Conservation (phyloP, 2,888 invertebrate species). For the Drosophila atroscutellata region DNA sequence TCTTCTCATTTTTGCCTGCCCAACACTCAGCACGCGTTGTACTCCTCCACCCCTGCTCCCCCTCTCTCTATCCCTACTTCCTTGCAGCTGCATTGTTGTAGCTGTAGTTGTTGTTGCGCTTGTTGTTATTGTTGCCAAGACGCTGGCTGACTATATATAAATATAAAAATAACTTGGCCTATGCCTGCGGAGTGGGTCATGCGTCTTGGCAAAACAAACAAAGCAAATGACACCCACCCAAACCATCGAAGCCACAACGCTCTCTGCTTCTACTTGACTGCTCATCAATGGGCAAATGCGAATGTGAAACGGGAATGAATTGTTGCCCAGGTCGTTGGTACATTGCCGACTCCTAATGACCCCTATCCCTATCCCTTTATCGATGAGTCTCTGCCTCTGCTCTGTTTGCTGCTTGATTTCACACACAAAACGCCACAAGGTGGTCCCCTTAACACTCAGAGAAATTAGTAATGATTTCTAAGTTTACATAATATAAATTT, state of each 20-base stretch:
- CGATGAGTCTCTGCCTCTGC: conserved; percentile 28
- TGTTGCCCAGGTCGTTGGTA: conserved; percentile 8
- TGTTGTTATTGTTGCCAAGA: conserved; percentile 60
- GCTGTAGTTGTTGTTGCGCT: conserved; percentile 16
- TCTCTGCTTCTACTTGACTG: conserved; percentile 74
- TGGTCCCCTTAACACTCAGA: conserved; percentile 43
- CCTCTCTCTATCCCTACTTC: background rate
- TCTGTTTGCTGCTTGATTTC: conserved; percentile 55
- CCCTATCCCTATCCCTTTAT: conserved; percentile 57
- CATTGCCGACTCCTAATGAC: conserved; percentile 60
- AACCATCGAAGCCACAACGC: conserved; percentile 20
- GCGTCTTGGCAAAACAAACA: conserved; percentile 64
- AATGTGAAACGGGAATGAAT: conserved; percentile 43
- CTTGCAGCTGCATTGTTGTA: conserved; percentile 40
- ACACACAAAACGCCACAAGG: conserved; percentile 66
- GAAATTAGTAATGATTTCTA: background rate
- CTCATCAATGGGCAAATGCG: conserved; percentile 51
- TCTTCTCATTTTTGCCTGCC: conserved; percentile 20
- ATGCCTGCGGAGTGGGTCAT: conserved; percentile 18
- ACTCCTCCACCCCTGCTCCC: background rate
- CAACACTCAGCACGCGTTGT: conserved; percentile 22
- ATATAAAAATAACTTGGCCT: conserved; percentile 41
- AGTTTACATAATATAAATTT: background rate
- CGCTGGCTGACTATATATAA: conserved; percentile 24
- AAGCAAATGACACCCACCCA: conserved; percentile 69